A percentile compares a stretch with the other conserved stretches of the same genome.
phyloP scores from a whole-genome alignment of 2,113 vertebrate genomes.

The Rallus limicola region DNA sequence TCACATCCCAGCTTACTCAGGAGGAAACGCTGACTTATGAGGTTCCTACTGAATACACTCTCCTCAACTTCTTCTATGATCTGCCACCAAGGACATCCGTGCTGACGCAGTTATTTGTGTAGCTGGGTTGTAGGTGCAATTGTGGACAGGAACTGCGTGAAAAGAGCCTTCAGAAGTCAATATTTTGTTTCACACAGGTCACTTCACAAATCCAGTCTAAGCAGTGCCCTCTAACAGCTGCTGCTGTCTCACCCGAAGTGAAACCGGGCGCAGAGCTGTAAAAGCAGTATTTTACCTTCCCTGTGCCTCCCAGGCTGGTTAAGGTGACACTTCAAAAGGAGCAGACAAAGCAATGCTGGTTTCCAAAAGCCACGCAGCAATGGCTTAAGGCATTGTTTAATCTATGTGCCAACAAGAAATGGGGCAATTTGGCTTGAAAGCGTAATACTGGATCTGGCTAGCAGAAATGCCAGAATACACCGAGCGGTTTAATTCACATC shows the following conservation, averaged over 20 bases:
- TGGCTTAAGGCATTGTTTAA: not conserved
- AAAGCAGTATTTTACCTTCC: not conserved
- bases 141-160: not conserved
- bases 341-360: not conserved
- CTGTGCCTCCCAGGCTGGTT: fast-evolving
- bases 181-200: not conserved
- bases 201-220: not conserved
- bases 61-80: not conserved
- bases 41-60: not conserved
- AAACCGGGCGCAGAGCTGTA: not conserved
- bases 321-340: fast-evolving
- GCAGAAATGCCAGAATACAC: not conserved
- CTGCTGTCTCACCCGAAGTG: not conserved
- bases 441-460: fast-evolving
- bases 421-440: not conserved
- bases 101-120: not conserved
- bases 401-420: not conserved
- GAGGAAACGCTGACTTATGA: not conserved
- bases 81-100: not conserved
- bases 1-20: not conserved
- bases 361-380: not conserved
- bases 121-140: not conserved
- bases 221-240: not conserved
- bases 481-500: not conserved
- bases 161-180: not conserved